Base-by-base conservation (phyloP, 2,888 invertebrate species). In the Chalcosyrphus nemorum region DNA sequence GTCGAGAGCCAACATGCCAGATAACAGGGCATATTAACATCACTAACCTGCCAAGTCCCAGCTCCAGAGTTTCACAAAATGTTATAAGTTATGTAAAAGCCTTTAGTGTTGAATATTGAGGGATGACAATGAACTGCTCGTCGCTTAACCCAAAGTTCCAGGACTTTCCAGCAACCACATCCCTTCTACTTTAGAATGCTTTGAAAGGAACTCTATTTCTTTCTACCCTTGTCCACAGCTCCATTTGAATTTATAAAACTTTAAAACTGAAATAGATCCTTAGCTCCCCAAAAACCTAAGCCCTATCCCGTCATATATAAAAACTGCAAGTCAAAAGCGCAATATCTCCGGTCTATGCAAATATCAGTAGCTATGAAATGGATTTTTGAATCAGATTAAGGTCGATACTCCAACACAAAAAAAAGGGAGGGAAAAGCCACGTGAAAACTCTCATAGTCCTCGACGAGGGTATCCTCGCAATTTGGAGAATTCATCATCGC, bases 361-460 rank as follows among this genome's bases (percentile, higher is more conserved):
- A 54, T 57, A 19, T 15, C 57, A 13, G 41, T 7, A 11, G 2
- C 45, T 13, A 15, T 15, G 9, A 13, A 17, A 17, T 47, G 47
- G 45, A 38, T 2, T 38, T 59, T 47, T n/a, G 45, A 24, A 17
- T 47, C 57, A 24, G 57, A 70, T 57, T 70, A 70, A 45, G 45
- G 45, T 32, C 45, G 45, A n/a, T 21, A 6, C 29, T 43, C 24
- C 2, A 17, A 3, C 21, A 38, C 38, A 24, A 47, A 70, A 47
- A 21, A 38, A 1, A 5, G 17, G 6, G 7, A 29, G 5, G 38
- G 50, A 7, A 29, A n/a, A 43, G 24, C 50, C 24, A 38, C 43
- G 13, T 21, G n/a, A 38, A 45, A 50, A n/a, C 52, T 38, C 52
- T 61, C 19, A 61, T 17, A 32, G 32, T 17, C 17, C 47, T 38